Percentiles rank a stretch among this genome's conserved stretches.
Evolutionary conservation across 35 echinoderm and acorn worm genomes (phyloP).

Genomic region (Anneissia japonica): DNA sequence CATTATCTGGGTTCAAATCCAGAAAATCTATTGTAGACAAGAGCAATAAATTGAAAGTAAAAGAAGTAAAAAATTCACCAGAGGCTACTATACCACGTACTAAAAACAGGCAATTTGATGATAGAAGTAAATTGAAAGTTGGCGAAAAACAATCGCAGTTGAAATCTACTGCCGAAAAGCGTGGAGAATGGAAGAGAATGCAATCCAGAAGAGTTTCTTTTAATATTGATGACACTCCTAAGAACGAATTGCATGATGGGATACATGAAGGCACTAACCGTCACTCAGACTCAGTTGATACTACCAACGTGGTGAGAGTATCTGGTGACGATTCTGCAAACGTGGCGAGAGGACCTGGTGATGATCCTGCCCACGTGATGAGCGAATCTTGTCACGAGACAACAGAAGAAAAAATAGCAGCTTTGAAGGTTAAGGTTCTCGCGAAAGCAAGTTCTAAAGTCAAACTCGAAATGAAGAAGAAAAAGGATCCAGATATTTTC

Average conservation of each 20-base stretch:
- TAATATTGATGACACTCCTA: background rate
- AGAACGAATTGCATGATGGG: background rate
- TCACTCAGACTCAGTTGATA: background rate
- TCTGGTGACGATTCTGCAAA: constrained; percentile 28
- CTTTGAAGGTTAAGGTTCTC: constrained; percentile 45
- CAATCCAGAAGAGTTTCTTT: background rate
- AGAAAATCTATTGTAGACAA: constrained; percentile 7
- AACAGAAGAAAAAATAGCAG: constrained; percentile 10
- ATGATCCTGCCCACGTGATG: background rate
- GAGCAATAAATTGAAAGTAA: background rate
- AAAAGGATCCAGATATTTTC: background rate
- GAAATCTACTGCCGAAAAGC: background rate
- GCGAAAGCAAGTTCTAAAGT: constrained; percentile 51
- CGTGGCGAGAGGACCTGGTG: no score
- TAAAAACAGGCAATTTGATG: background rate
- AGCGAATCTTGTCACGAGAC: background rate
- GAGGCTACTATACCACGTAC: background rate
- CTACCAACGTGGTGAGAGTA: background rate
- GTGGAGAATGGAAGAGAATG: background rate
- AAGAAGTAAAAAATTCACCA: background rate
- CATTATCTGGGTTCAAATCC: constrained; percentile 27
- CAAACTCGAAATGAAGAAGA: constrained; percentile 1
- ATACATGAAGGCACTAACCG: background rate
- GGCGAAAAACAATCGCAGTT: background rate
- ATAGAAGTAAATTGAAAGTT: background rate